phyloP scores from a whole-genome alignment of 2,113 vertebrate genomes.

The Ranitomeya variabilis region DNA sequence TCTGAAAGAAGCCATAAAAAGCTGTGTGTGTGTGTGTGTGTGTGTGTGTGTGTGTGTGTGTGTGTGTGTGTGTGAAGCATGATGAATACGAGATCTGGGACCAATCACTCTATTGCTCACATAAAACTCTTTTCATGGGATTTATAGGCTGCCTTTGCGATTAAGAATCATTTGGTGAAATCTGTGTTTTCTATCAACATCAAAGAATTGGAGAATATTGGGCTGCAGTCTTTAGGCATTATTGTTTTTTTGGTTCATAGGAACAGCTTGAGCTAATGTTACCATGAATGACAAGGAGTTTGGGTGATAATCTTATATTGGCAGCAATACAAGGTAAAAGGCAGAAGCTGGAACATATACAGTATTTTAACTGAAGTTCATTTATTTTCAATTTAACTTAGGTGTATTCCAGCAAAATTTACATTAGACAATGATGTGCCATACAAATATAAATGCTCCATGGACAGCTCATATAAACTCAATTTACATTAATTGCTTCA shows the following conservation, averaged over 20 bases:
- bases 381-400: slow-evolving; percentile 40
- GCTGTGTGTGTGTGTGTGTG: neutral
- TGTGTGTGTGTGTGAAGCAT: slow-evolving; percentile 3
- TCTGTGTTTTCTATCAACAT: slow-evolving; percentile 54
- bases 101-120: slow-evolving; percentile 29
- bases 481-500: slow-evolving; percentile 21
- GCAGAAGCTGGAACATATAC: slow-evolving; percentile 29
- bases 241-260: slow-evolving; percentile 28
- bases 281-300: slow-evolving; percentile 38
- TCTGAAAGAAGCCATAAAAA: slow-evolving; percentile 11
- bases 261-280: slow-evolving; percentile 29
- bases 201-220: slow-evolving; percentile 51
- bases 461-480: slow-evolving; percentile 5
- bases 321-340: slow-evolving; percentile 36
- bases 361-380: slow-evolving; percentile 10
- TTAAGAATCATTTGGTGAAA: slow-evolving; percentile 41
- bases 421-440: slow-evolving; percentile 23
- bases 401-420: slow-evolving; percentile 16
- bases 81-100: slow-evolving; percentile 47
- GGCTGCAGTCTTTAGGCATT: slow-evolving; percentile 17
- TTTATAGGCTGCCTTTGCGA: slow-evolving; percentile 41
- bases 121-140: slow-evolving; percentile 19
- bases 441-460: slow-evolving; percentile 5
- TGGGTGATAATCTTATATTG: slow-evolving; percentile 55
- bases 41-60: neutral